phyloP scores from a whole-genome alignment of 2,797 vertebrate genomes.

The Nothura maculosa region DNA sequence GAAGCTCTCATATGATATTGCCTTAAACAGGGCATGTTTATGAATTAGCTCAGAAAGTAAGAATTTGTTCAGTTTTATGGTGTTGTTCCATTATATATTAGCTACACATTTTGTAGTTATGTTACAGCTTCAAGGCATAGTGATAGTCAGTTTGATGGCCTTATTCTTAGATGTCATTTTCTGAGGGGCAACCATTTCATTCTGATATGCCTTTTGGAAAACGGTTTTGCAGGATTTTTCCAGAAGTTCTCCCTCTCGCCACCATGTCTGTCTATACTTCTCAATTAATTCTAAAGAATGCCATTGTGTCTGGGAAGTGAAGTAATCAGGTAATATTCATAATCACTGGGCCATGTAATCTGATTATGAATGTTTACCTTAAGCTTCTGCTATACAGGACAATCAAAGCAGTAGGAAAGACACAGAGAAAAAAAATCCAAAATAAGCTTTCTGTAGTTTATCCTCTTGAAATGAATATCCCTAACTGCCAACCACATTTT shows the following conservation, averaged over 20 bases:
- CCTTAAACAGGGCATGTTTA: not conserved
- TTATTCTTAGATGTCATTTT: not conserved
- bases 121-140: not conserved
- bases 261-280: not conserved
- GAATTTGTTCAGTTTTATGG: not conserved
- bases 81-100: not conserved
- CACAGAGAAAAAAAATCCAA: not conserved
- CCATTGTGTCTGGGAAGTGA: slow-evolving; percentile 29
- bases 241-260: not conserved
- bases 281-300: slow-evolving; percentile 47
- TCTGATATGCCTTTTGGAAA: not conserved
- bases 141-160: not conserved
- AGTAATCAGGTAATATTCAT: slow-evolving; percentile 64
- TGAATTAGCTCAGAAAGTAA: not conserved
- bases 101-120: not conserved
- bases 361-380: slow-evolving; percentile 63
- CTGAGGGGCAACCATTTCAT: not conserved
- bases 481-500: not conserved
- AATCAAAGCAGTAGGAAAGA: slow-evolving; percentile 32
- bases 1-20: not conserved
- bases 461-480: not conserved
- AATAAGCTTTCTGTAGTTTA: not conserved
- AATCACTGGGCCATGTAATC: slow-evolving; percentile 39
- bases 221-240: not conserved
- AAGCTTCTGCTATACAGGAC: slow-evolving; percentile 15